Evolutionary conservation across 2,797 vertebrate genomes (phyloP).

Genomic region (Eospalax fontanierii): DNA sequence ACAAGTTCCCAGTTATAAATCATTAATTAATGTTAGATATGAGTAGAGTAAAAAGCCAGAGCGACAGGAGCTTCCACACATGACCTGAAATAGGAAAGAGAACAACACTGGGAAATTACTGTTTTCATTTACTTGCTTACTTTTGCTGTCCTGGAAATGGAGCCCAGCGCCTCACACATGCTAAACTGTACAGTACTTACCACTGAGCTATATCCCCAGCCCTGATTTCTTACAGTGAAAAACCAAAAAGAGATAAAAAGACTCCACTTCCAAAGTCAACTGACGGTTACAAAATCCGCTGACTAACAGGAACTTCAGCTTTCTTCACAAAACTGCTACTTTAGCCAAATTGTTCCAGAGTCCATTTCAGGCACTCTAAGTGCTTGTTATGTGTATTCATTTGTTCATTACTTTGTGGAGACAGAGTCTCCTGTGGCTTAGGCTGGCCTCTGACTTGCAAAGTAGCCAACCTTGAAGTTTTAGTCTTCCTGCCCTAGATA

Average conservation of each 20-base stretch:
- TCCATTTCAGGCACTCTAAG: not conserved
- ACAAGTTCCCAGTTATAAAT: slow-evolving; percentile 62
- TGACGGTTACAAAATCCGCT: not conserved
- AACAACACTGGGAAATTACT: not conserved
- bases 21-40: slow-evolving; percentile 42
- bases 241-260: not conserved
- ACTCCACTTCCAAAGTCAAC: slow-evolving; percentile 1
- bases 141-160: not conserved
- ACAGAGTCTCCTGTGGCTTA: not conserved
- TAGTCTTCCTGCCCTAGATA: not conserved
- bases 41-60: slow-evolving; percentile 43
- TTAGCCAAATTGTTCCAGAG: not conserved
- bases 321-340: not conserved
- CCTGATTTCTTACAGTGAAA: not conserved
- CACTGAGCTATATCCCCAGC: too few species aligned
- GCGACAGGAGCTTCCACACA: not conserved
- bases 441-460: not conserved
- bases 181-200: not conserved
- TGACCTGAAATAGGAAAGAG: not conserved
- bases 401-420: not conserved
- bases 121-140: not conserved
- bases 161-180: not conserved
- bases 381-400: slow-evolving; percentile 1
- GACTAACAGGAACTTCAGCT: not conserved
- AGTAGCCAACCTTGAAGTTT: not conserved